A percentile compares a stretch with the other conserved stretches of the same genome.
phyloP scores from a whole-genome alignment of 2,113 vertebrate species.

The Corythornis vintsioides region DNA sequence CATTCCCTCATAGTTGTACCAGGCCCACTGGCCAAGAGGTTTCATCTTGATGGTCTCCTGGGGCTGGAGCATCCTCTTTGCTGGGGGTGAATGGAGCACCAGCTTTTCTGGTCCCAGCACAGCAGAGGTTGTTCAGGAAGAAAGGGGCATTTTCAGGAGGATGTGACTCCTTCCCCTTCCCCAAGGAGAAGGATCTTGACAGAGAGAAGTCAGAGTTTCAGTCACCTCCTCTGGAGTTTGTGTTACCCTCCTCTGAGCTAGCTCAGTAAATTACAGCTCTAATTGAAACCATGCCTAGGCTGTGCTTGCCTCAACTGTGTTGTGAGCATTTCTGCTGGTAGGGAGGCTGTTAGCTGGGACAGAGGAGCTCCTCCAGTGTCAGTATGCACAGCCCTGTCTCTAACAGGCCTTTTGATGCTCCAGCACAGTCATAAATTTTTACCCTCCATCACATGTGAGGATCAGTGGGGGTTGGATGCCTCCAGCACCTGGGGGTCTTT shows the following conservation, averaged over 20 bases:
- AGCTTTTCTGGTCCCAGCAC: not conserved
- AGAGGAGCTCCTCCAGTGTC: not conserved
- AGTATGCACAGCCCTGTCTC: not conserved
- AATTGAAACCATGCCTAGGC: not conserved
- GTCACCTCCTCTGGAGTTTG: not conserved
- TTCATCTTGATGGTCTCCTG: not conserved
- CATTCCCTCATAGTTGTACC: fast-evolving
- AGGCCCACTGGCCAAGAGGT: fast-evolving
- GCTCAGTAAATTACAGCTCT: not conserved
- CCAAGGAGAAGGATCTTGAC: not conserved
- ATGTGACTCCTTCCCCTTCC: not conserved
- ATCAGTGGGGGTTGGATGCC: not conserved
- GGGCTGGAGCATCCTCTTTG: not conserved
- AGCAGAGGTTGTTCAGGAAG: not conserved
- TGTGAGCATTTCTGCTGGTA: not conserved
- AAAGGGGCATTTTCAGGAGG: not conserved
- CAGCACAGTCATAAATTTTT: not conserved
- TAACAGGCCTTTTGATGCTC: not conserved
- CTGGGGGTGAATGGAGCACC: not conserved
- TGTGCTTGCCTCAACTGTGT: fast-evolving
- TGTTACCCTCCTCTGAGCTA: not conserved
- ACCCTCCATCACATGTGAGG: fast-evolving
- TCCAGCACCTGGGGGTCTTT: not conserved
- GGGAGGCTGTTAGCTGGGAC: not conserved
- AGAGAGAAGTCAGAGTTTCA: not conserved